Base-by-base conservation (phyloP, 64 coral and sea anemone genomes). In the Montipora cactus region DNA sequence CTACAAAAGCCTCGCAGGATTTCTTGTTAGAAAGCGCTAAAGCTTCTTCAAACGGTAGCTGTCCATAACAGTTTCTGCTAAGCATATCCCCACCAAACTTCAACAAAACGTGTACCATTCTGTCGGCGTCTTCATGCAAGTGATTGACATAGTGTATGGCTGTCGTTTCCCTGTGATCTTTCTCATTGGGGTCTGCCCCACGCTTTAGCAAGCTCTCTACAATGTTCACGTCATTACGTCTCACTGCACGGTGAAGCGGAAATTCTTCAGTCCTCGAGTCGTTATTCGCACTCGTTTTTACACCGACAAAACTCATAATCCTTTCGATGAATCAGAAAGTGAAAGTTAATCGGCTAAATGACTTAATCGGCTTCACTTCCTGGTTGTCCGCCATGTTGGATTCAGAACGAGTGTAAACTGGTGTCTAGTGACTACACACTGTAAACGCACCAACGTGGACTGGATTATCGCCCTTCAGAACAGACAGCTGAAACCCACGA, bases 131-230 rank as follows among this genome's bases (percentile, higher is more conserved):
- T 80, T 80, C 78, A 51, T 50, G 50, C 49, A 80, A 80, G 78
- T 80, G 78, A 58, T 80, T 80, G 78, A 80, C 78, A 80, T 22
- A 80, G 78, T 80, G 78, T 80, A 80, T 80, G 49, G 78, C 22
- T 80, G 78, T 80, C 78, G 47, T 80, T 47, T 80, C 78, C 78
- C 47, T 80, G 52, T 25, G 47, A 80, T 80, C 78, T 47, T 80
- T 80, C 78, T 80, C 78, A 80, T 80, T 80, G 78, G 78, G 78
- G 78, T 80, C 78, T 80, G 78, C 78, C 19, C 78, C 78, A 80
- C 52, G 47, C 16, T 80, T 80, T 47, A 80, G 78, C 78, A 80
- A 80, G 78, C 78, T 80, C 47, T 80, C 78, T 0, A 80, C 78
- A 5, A 7, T 53, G 78, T 50, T 50, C 14, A 80, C 78, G 78